Evolutionary conservation across 2,888 invertebrate genomes (phyloP), one percentile per base, ranked within the genome.

Genomic region (Dorcus parallelipipedus): DNA sequence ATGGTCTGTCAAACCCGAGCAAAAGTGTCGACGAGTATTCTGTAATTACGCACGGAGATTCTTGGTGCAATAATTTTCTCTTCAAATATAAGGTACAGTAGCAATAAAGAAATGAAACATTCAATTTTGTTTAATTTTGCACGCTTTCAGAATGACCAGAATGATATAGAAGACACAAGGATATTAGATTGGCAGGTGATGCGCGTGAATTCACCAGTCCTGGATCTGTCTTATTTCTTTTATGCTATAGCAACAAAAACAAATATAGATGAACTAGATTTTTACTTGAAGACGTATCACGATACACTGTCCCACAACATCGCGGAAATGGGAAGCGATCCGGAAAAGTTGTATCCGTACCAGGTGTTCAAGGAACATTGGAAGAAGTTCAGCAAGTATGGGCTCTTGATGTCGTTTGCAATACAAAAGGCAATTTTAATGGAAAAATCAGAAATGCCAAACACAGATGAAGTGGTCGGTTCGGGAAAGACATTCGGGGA

Each of bases 341-440:
- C 69, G 4, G 56, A 66, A 3, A 57, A 60, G 14, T 49, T 72
- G 9, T 73, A 71, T 58, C 70, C 75, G 0, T 67, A 61, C 20
- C 63, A 66, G 6, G 60, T 55, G 17, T 52, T 74, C 6, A n/a
- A 54, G 9, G 56, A 68, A 42, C 73, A 75, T 33, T 52, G 73
- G 43, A 50, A 64, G 6, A 62, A 59, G 56, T 73, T 67, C 56
- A 65, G 68, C 14, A 65, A 53, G 49, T 71, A 58, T 41, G 72
- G 68, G n/a, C 63, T 68, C 1, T 14, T 52, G 17, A 63, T 65
- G 45, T 41, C 53, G 7, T 53, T 53, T 38, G n/a, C 17, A 9
- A 17, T 43, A 8, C n/a, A 43, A 41, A 53, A 53, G 17, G 26
- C 10, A 1, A 9, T 42, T n/a, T 33, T 53, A 14, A 41, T 45